Percentiles rank a stretch among this genome's conserved stretches.
Conservation (phyloP, 1,140 invertebrate genomes). For the Micrasema longulum region DNA sequence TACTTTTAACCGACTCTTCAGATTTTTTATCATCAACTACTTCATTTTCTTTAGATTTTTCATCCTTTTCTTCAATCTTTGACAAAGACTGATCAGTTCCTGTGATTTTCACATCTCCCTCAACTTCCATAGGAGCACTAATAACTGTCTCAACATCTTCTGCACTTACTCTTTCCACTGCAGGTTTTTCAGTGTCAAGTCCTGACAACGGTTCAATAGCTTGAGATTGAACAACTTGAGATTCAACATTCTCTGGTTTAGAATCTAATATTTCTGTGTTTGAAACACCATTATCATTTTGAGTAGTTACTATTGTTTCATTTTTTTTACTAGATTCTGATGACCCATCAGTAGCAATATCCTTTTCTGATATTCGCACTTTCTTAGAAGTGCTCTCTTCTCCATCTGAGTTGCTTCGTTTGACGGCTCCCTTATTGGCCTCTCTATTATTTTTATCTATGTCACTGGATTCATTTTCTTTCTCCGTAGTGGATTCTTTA, state of each 20-base stretch:
- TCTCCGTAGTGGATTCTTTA: constrained; percentile 55
- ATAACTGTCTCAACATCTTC: neutral
- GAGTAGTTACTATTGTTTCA: neutral
- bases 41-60: neutral
- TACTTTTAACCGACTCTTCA: neutral
- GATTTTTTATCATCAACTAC: constrained; percentile 11
- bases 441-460: constrained; percentile 12
- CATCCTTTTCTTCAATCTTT: constrained; percentile 15
- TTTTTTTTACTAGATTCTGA: neutral
- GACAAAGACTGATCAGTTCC: neutral
- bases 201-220: neutral
- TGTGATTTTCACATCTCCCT: neutral
- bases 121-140: neutral
- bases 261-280: neutral
- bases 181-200: neutral
- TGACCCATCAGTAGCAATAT: neutral
- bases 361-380: neutral
- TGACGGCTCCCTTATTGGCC: constrained; percentile 2
- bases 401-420: constrained; percentile 13
- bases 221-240: constrained; percentile 11
- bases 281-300: constrained; percentile 1
- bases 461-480: constrained; percentile 47
- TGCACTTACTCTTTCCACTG: neutral
- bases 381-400: constrained; percentile 28
- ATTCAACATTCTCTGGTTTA: neutral